A percentile compares a stretch with the other conserved stretches of the same genome.
These are phyloP conservation scores for Homarus americanus DNA, from an alignment of 1,140 invertebrate species.

Conservation along the genomic window DNA sequence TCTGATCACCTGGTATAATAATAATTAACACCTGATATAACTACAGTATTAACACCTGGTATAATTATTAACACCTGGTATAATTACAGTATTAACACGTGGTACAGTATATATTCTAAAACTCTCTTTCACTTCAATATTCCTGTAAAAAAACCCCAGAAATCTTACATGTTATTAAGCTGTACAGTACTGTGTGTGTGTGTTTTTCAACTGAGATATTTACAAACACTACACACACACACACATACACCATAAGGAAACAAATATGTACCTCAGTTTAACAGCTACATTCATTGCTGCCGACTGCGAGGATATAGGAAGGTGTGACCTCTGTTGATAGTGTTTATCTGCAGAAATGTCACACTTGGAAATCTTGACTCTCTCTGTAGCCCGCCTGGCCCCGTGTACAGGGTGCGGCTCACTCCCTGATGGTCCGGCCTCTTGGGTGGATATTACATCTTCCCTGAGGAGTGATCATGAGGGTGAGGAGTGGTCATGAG, in stretches of 20 bases:
- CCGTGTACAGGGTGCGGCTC: slow-evolving; percentile 7
- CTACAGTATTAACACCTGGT: slow-evolving; percentile 22
- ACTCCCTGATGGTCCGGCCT: slow-evolving; percentile 22
- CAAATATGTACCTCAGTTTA: slow-evolving; percentile 63
- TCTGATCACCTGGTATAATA: too few relatives aligned
- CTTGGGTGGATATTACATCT: slow-evolving; percentile 46
- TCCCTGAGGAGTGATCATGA: slow-evolving; percentile 35
- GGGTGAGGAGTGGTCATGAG: too few relatives aligned
- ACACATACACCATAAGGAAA: background rate
- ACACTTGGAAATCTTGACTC: slow-evolving; percentile 36
- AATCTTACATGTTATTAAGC: background rate
- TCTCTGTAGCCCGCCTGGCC: slow-evolving; percentile 33
- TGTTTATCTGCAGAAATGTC: slow-evolving; percentile 56
- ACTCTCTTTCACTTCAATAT: background rate
- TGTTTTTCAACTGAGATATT: too few relatives aligned
- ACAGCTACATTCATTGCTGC: slow-evolving; percentile 66
- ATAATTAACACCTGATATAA: too few relatives aligned
- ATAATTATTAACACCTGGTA: background rate
- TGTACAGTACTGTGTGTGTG: too few relatives aligned
- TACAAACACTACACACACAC: slow-evolving; percentile 5
- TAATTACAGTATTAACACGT: too few relatives aligned
- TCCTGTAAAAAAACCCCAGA: background rate
- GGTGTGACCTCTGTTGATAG: slow-evolving; percentile 51
- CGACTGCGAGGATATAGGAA: slow-evolving; percentile 61
- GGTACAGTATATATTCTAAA: too few relatives aligned